Evolutionary conservation across 2,113 vertebrate genomes (phyloP).

Genomic region (Limanda limanda): DNA sequence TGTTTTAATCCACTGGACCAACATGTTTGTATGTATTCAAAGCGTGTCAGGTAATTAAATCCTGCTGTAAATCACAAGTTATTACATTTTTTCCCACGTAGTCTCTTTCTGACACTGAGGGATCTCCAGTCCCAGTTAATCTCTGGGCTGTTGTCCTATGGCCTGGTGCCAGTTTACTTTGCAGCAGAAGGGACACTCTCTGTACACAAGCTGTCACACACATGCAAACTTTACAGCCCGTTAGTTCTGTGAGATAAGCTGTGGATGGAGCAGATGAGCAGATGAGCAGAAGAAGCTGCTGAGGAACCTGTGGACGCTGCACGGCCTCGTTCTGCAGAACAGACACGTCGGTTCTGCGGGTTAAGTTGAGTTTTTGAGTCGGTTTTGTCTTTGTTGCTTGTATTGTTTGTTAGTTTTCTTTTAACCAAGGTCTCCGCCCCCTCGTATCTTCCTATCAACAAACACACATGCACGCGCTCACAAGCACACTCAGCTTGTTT

Average conservation of each 20-base stretch:
- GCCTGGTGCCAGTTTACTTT: conserved; percentile 4
- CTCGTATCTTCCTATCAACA: neutral
- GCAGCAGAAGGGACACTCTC: neutral
- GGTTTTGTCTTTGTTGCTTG: neutral
- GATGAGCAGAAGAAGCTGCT: conserved; percentile 7
- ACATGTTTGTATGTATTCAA: neutral
- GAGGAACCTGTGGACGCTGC: conserved; percentile 50
- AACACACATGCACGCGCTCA: neutral
- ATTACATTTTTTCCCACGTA: too few species aligned
- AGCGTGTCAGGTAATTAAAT: neutral
- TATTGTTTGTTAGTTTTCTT: neutral
- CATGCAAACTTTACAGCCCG: conserved; percentile 4
- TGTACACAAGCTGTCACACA: neutral
- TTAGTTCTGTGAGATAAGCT: conserved; percentile 20
- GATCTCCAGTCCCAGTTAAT: neutral
- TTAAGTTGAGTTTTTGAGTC: neutral
- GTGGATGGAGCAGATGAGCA: conserved; percentile 6
- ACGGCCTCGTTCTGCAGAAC: neutral
- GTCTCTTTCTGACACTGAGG: too few species aligned
- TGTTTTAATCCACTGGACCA: neutral
- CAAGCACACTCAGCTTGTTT: neutral
- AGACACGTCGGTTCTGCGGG: neutral
- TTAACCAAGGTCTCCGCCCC: neutral
- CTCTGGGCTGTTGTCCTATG: neutral
- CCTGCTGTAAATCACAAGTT: neutral